Evolutionary conservation across 2,113 vertebrate species (phyloP).

Genomic region (Accipiter virgatus): DNA sequence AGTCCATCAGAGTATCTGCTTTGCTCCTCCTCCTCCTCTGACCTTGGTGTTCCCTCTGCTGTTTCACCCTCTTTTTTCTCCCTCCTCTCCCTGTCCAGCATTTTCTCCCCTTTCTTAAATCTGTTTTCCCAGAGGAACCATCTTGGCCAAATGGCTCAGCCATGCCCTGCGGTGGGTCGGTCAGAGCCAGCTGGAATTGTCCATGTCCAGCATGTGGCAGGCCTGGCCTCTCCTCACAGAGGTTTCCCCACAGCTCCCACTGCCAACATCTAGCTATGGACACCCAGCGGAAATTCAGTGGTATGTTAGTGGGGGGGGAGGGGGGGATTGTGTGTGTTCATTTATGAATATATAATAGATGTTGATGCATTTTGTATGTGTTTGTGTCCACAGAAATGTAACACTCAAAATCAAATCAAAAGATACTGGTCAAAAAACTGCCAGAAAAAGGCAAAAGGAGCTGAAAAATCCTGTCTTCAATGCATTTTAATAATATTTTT

Average conservation of each 20-base stretch:
- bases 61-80: background rate
- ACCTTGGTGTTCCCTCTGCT: background rate
- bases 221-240: background rate
- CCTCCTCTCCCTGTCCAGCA: background rate
- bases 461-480: background rate
- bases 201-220: background rate
- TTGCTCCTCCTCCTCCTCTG: background rate
- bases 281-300: background rate
- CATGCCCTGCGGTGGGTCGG: fast-evolving
- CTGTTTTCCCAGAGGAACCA: background rate
- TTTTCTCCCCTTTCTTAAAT: background rate
- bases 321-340: too few relatives aligned
- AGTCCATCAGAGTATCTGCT: background rate
- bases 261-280: background rate
- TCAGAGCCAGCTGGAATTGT: background rate
- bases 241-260: background rate
- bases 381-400: background rate
- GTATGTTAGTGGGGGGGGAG: background rate
- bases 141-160: background rate
- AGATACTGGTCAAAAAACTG: background rate
- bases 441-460: background rate
- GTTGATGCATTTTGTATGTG: background rate
- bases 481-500: background rate
- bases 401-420: background rate
- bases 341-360: background rate